Evolutionary conservation across 2,797 vertebrate species (phyloP).

Genomic region (Eulemur albifrons): DNA sequence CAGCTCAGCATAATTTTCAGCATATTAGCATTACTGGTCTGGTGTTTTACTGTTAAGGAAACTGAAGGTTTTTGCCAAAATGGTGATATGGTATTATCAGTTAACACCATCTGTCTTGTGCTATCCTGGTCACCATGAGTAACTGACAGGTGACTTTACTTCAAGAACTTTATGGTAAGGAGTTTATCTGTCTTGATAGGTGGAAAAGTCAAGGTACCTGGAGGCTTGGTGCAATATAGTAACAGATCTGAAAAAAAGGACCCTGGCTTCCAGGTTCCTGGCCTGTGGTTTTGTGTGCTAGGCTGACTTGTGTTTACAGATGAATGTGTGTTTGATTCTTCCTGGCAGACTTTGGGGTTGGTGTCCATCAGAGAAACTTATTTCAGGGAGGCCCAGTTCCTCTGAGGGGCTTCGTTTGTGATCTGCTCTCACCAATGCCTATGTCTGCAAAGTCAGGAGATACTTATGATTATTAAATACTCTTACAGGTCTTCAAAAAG

Average conservation of each 20-base stretch:
- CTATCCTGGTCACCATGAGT: not conserved
- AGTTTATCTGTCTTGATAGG: not conserved
- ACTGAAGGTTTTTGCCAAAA: not conserved
- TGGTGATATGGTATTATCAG: not conserved
- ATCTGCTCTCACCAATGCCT: not conserved
- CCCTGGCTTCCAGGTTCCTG: not conserved
- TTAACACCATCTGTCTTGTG: not conserved
- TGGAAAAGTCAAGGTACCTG: not conserved
- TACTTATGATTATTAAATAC: not conserved
- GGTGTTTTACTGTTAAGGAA: constrained; percentile 27
- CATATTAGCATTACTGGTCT: not conserved
- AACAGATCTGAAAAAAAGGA: not conserved
- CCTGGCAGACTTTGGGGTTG: not conserved
- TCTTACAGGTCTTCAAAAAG: not conserved
- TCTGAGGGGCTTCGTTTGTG: not conserved
- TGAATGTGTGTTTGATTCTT: not conserved
- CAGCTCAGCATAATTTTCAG: not conserved
- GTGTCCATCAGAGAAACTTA: not conserved
- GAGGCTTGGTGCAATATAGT: not conserved
- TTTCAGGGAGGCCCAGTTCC: not conserved
- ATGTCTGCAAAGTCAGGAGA: not conserved
- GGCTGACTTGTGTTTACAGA: not conserved
- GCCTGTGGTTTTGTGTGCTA: not conserved
- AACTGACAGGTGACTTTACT: not conserved
- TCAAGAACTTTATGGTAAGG: not conserved